These are phyloP conservation scores for Dolichotis patagonum DNA, from an alignment of 2,113 vertebrate genomes.

Conservation along the genomic window DNA sequence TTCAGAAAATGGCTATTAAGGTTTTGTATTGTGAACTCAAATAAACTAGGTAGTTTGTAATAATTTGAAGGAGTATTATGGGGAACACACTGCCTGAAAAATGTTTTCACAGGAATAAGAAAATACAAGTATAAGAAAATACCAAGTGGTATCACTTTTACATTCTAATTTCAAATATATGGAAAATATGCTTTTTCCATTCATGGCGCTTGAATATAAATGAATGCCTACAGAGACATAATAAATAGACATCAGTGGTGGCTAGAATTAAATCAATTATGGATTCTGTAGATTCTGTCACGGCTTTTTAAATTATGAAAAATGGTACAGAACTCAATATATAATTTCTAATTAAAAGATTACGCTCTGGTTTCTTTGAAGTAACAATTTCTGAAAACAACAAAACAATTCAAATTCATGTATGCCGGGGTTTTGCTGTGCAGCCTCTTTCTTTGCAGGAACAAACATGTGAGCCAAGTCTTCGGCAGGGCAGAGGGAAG, in stretches of 20 bases:
- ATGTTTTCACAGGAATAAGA: not conserved
- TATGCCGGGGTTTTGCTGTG: not conserved
- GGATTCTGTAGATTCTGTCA: not conserved
- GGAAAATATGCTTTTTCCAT: conserved; percentile 7
- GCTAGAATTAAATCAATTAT: not conserved
- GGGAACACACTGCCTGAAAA: not conserved
- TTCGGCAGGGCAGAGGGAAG: not conserved
- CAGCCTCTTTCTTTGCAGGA: not conserved
- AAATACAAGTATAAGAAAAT: not conserved
- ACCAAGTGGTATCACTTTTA: not conserved
- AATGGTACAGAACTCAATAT: not conserved
- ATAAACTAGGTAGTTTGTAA: not conserved
- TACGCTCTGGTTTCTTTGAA: not conserved
- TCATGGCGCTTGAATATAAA: not conserved
- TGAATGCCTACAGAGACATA: not conserved
- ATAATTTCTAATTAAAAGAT: not conserved
- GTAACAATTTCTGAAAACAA: not conserved
- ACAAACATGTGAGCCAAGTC: not conserved
- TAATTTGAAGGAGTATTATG: not conserved
- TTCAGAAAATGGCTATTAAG: not conserved
- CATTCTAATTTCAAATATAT: conserved; percentile 15
- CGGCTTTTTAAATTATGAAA: conserved; percentile 3
- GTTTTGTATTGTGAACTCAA: not conserved
- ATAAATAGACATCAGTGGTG: not conserved
- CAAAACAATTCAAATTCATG: not conserved